Conservation (phyloP, 2,888 invertebrate genomes). For the Argynnis bischoffii region DNA sequence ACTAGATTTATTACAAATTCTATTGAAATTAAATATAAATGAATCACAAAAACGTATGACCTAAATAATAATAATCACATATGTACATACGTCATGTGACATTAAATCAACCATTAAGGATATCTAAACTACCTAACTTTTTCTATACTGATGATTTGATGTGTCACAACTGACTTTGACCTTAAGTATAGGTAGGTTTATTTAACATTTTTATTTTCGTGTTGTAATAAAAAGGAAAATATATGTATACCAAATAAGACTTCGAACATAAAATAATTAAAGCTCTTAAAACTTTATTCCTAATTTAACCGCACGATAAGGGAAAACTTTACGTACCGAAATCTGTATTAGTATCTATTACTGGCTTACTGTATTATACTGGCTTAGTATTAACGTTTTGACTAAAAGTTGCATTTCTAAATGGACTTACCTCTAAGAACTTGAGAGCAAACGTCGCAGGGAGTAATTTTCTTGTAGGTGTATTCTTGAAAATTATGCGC, state of each 20-base stretch:
- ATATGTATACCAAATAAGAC: neutral
- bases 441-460: constrained; percentile 96
- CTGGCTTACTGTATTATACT: neutral
- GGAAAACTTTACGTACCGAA: neutral
- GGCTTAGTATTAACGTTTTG: neutral
- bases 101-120: too few species aligned
- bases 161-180: too few species aligned
- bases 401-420: constrained; percentile 4
- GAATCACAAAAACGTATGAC: too few species aligned
- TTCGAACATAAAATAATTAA: neutral
- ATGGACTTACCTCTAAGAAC: constrained; percentile 89
- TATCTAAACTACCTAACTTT: too few species aligned
- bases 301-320: neutral
- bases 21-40: too few species aligned
- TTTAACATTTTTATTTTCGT: neutral
- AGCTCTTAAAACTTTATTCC: neutral
- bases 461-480: constrained; percentile 97
- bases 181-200: too few species aligned
- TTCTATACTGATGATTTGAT: too few species aligned
- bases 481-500: constrained; percentile 96
- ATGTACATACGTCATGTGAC: too few species aligned
- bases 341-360: neutral
- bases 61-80: too few species aligned
- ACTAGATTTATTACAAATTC: too few species aligned
- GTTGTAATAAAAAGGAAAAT: neutral